phyloP scores from a whole-genome alignment of 2,797 vertebrate genomes.

The Takifugu ocellatus region DNA sequence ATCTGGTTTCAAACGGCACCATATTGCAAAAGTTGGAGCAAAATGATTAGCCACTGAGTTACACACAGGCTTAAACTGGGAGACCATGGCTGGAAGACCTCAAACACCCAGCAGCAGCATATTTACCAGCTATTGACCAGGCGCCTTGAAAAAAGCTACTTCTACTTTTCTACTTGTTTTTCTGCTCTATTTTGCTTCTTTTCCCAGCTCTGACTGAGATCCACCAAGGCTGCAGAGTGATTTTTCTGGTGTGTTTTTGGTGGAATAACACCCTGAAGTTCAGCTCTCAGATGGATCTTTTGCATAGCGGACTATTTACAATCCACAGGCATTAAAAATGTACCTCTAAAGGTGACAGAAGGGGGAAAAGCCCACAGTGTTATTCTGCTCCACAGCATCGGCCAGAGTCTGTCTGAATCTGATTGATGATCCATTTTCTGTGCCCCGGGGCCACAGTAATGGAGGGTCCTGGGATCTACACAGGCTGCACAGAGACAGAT shows the following conservation, averaged over 20 bases:
- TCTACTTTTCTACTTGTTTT: conserved; percentile 28
- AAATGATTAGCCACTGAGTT: conserved; percentile 51
- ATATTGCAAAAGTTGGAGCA: conserved; percentile 43
- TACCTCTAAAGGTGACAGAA: conserved; percentile 56
- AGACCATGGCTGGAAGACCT: conserved; percentile 26
- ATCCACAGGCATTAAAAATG: conserved; percentile 53
- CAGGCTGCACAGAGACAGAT: conserved; percentile 74
- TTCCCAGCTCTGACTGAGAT: conserved; percentile 14
- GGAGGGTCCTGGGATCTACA: conserved; percentile 62
- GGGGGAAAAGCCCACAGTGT: conserved; percentile 26
- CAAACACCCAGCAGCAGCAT: conserved; percentile 25
- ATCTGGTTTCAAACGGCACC: conserved; percentile 48
- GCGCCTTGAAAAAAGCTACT: conserved; percentile 27
- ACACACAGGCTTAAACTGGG: conserved; percentile 40
- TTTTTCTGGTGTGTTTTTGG: conserved; percentile 34
- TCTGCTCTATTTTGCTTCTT: background rate
- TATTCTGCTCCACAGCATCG: conserved; percentile 58
- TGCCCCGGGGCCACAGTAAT: conserved; percentile 68
- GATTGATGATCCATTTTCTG: conserved; percentile 76
- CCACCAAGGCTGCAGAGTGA: conserved; percentile 16
- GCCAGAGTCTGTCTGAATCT: conserved; percentile 66
- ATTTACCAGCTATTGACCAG: conserved; percentile 19
- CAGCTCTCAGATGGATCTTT: conserved; percentile 34
- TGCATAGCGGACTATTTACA: conserved; percentile 44
- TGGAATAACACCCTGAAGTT: conserved; percentile 50